A percentile compares a stretch with the other conserved stretches of the same genome.
Conservation (phyloP, 2,888 invertebrate species). For the Chorisops tibialis region DNA sequence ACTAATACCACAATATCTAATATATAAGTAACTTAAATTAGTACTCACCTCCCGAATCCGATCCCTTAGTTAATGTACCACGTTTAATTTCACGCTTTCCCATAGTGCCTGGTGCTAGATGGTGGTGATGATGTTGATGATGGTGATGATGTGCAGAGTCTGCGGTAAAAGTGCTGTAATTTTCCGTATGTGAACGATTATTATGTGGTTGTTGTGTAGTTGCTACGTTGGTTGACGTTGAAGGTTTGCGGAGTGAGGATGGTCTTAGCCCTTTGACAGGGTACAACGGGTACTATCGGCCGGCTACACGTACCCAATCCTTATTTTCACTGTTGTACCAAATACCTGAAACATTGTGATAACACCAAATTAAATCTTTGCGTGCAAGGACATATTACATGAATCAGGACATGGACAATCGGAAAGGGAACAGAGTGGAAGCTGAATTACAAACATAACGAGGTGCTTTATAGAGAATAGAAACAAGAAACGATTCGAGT, state of each 20-base stretch:
- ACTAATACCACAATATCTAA: too few species aligned
- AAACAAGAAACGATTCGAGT: too few species aligned
- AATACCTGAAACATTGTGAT: conserved; percentile 44
- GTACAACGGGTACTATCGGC: conserved; percentile 54
- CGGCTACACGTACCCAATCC: conserved; percentile 53
- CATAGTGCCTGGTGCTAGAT: conserved; percentile 38
- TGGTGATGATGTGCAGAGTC: conserved; percentile 15
- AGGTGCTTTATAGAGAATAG: too few species aligned
- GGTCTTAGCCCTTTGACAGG: conserved; percentile 53
- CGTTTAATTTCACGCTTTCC: conserved; percentile 52
- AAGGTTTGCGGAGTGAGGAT: conserved; percentile 50
- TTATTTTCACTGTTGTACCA: conserved; percentile 54
- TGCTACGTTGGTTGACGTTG: conserved; percentile 36
- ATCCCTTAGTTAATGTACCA: conserved; percentile 39
- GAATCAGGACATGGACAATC: too few species aligned
- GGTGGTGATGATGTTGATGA: conserved; percentile 9
- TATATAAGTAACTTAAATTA: conserved; percentile 3
- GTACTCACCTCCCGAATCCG: conserved; percentile 36
- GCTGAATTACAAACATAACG: too few species aligned
- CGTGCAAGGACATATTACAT: too few species aligned
- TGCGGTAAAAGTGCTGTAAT: neutral
- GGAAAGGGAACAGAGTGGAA: too few species aligned
- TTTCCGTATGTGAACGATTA: conserved; percentile 12
- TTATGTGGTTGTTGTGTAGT: conserved; percentile 9
- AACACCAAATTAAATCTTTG: neutral